These are phyloP conservation scores for cattle (Bos taurus) DNA, from an alignment of 2,113 vertebrate species.

Conservation along the genomic window ARS-UCD2.0 NC_037349.1:35836001-35836500, in stretches of 20 bases:
- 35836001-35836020: not conserved
- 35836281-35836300: not conserved
- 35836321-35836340: not conserved
- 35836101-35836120: not conserved
- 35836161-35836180: not conserved
- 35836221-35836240: not conserved
- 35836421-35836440: not conserved
- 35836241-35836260: not conserved
- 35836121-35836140: not conserved
- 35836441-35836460: not conserved
- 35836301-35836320: not conserved
- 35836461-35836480: not conserved
- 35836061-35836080: not conserved
- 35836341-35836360: not conserved
- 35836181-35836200: not conserved
- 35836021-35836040: not conserved
- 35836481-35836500: not conserved
- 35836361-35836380: not conserved
- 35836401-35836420: not conserved
- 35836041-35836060: not conserved
- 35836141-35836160: not conserved
- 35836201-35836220: not conserved
- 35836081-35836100: not conserved
- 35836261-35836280: not conserved
- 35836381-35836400: not conserved